phyloP scores from a whole-genome alignment of 1,140 invertebrate genomes.

The Episyrphus balteatus region DNA sequence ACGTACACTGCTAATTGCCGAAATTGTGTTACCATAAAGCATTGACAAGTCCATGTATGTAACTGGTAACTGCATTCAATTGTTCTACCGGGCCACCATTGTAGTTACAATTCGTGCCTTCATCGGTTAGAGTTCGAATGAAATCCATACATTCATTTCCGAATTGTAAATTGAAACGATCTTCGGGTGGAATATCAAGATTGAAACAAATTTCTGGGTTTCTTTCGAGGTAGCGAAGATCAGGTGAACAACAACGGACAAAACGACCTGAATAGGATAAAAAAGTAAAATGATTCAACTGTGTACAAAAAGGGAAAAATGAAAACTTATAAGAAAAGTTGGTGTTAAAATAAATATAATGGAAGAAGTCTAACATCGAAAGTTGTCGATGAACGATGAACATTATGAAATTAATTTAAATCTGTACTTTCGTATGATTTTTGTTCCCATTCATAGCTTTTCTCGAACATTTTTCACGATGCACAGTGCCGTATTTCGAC shows the following conservation, averaged over 20 bases:
- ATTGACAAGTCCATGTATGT: conserved; percentile 71
- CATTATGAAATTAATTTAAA: too few species aligned
- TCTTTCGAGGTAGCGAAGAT: conserved; percentile 43
- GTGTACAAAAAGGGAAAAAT: too few species aligned
- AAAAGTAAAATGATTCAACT: too few species aligned
- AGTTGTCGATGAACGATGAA: too few species aligned
- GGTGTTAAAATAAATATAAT: too few species aligned
- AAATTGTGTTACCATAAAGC: conserved; percentile 66
- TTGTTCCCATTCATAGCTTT: too few species aligned
- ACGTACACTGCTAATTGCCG: conserved; percentile 51
- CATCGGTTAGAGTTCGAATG: conserved; percentile 63
- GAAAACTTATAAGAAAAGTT: too few species aligned
- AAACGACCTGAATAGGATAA: too few species aligned
- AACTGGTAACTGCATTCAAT: conserved; percentile 72
- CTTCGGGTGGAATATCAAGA: conserved; percentile 69
- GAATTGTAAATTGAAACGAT: conserved; percentile 61
- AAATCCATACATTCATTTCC: conserved; percentile 74
- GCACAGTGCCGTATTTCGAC: too few species aligned
- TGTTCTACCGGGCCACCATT: conserved; percentile 56
- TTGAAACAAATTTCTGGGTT: conserved; percentile 60
- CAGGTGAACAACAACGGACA: conserved; percentile 52
- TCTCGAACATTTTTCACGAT: too few species aligned
- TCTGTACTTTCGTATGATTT: too few species aligned
- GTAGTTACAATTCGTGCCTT: conserved; percentile 51
- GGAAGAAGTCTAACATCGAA: too few species aligned